Base-by-base conservation (phyloP, 2,113 vertebrate genomes). In the Aptenodytes patagonicus region DNA sequence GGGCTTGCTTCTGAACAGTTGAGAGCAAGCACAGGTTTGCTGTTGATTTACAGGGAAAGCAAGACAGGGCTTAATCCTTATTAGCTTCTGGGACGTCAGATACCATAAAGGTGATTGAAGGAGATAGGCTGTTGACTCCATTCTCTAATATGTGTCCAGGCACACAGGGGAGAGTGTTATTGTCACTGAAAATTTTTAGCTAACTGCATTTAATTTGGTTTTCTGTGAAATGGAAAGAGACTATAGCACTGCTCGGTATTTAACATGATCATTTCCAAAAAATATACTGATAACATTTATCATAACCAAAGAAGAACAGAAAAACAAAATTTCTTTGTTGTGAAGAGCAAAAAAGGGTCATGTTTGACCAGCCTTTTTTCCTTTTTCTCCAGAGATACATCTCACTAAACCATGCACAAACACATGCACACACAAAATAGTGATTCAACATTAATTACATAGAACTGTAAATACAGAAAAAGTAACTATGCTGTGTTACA, bases 321-420 rank as follows among this genome's bases (percentile, higher is more conserved):
- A 62, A 54, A 65, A 7, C 4, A 57, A 51, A 14, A 60, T 13
- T 17, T 86, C 5, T 38, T 55, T 51, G 3, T 28, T 71, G 10
- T 44, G 15, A 71, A 57, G 26, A 19, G 16, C n/a, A 49, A 72
- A 80, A 71, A 47, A 38, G 1, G 3, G 2, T 51, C 17, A 47
- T 0, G 0, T 79, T 85, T 38, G 54, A 28, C 11, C 2, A 2
- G 13, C 3, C 5, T 44, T 42, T 64, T 29, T 64, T 60, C 11
- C 16, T 32, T 81, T 90, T 52, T 60, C 26, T 65, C 29, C 36
- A 52, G 52, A 55, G 13, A 40, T 9, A 19, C 10, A 18, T 12
- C 47, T 79, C 14, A 29, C 36, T 70, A 91, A 72, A 64, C 52
- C 34, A 79, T 20, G 8, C 20, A 54, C 8, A 62, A 91, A 54